These are phyloP conservation scores for Raja brachyura DNA, from an alignment of 2,113 vertebrate genomes.

Conservation along the genomic window DNA sequence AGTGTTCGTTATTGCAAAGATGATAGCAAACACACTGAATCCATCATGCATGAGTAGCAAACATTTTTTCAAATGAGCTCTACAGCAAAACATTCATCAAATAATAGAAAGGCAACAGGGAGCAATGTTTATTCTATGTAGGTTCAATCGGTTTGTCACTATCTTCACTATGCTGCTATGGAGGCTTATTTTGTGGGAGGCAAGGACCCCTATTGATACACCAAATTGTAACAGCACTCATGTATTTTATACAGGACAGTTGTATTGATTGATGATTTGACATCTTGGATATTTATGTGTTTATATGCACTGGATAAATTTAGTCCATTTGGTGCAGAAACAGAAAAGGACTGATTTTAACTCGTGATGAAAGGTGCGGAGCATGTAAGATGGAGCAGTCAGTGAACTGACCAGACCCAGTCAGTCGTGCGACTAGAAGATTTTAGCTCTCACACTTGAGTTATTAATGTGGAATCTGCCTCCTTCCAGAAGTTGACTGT, in stretches of 20 bases:
- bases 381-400: not conserved
- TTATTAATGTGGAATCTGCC: not conserved
- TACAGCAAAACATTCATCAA: not conserved
- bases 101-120: not conserved
- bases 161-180: not conserved
- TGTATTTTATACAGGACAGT: not conserved
- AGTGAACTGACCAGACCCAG: not conserved
- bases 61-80: not conserved
- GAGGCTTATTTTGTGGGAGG: not conserved
- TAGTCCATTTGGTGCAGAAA: not conserved
- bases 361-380: not conserved
- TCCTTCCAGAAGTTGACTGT: not conserved
- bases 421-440: not conserved
- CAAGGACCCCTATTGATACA: not conserved
- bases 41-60: not conserved
- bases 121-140: constrained; percentile 5
- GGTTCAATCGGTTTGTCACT: not conserved
- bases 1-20: not conserved
- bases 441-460: not conserved
- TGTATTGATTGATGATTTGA: not conserved
- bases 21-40: not conserved
- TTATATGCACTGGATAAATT: not conserved
- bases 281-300: not conserved
- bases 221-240: not conserved
- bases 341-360: not conserved